phyloP scores from a whole-genome alignment of 2,797 vertebrate species.

The Pteropus rufus region DNA sequence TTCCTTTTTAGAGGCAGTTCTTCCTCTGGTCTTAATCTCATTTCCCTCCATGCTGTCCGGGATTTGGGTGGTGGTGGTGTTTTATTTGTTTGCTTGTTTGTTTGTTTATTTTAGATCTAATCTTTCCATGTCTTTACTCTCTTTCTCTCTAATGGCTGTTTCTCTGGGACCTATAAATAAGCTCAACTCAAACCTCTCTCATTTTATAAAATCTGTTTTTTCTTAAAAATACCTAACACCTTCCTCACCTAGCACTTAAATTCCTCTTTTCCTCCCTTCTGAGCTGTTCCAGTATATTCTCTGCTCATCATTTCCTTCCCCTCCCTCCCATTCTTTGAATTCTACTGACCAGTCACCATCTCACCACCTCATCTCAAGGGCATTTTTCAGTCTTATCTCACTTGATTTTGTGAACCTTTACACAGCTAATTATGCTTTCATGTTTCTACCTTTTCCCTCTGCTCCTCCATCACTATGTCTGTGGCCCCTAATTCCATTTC shows the following conservation, averaged over 20 bases:
- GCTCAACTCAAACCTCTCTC: not conserved
- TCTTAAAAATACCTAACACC: not conserved
- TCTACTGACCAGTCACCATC: not conserved
- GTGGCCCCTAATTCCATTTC: not conserved
- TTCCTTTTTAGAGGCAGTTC: not conserved
- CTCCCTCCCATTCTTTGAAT: not conserved
- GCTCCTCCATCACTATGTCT: accelerated
- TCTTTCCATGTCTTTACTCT: not conserved
- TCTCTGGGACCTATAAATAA: not conserved
- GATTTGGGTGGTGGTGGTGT: not conserved
- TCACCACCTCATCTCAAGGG: not conserved
- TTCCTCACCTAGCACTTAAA: not conserved
- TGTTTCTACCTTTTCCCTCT: not conserved
- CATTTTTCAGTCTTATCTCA: not conserved
- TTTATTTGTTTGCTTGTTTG: too few relatives aligned
- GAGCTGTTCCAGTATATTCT: too few relatives aligned
- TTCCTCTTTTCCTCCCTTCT: not conserved
- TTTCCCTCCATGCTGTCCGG: not conserved
- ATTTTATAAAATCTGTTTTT: not conserved
- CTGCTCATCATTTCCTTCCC: not conserved
- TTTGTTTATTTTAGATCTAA: not conserved
- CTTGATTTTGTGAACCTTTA: not conserved
- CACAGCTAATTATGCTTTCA: not conserved
- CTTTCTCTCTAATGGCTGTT: not conserved
- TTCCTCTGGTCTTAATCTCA: not conserved